phyloP scores from a whole-genome alignment of 2,888 invertebrate genomes.

The Acronicta aceris region DNA sequence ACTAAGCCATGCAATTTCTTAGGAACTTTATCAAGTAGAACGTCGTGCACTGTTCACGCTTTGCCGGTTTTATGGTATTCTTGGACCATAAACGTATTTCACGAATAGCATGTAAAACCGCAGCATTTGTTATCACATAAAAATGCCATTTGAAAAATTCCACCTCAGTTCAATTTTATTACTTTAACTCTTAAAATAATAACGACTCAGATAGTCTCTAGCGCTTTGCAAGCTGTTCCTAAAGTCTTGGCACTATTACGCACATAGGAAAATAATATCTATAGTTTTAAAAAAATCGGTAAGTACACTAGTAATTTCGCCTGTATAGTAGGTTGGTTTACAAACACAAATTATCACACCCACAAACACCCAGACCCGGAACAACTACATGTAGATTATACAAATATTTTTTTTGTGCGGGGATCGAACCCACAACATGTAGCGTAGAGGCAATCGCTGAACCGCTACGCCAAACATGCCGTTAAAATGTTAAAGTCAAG shows the following conservation, averaged over 20 bases:
- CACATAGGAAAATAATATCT: no score
- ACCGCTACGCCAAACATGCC: no score
- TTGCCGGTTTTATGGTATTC: conserved; percentile 56
- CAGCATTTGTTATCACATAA: conserved; percentile 26
- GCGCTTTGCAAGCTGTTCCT: background rate
- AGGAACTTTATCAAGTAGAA: conserved; percentile 54
- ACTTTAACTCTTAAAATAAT: background rate
- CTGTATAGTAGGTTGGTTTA: no score
- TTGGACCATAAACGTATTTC: conserved; percentile 55
- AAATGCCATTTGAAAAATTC: conserved; percentile 4
- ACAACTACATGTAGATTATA: no score
- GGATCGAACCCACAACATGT: no score
- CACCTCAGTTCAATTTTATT: background rate
- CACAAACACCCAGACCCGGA: no score
- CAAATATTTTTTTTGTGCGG: no score
- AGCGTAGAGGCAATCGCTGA: no score
- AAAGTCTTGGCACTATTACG: background rate
- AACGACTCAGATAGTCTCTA: background rate
- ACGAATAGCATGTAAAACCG: conserved; percentile 27
- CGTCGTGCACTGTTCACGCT: conserved; percentile 48
- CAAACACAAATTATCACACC: no score
- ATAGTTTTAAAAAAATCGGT: no score
- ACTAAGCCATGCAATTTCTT: conserved; percentile 49
- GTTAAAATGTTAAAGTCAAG: no score
- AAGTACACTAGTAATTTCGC: no score